Base-by-base conservation (phyloP, 1,140 invertebrate species). In the Atopsyche davidsoni region DNA sequence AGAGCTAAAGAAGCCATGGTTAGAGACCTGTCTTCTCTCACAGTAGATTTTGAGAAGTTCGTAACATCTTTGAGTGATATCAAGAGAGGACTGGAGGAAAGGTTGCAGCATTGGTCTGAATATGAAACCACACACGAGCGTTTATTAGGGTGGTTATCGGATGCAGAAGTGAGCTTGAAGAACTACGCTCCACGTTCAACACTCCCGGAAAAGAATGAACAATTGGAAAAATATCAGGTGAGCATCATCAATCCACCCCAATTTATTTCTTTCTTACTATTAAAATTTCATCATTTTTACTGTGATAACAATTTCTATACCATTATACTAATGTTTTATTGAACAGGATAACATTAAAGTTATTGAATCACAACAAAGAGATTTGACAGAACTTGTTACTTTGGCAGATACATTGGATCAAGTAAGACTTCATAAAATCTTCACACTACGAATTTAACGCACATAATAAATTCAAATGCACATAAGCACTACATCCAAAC, bases 201-300 rank as follows among this genome's bases (percentile, higher is more conserved):
- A 2, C 70, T 93, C 1, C 87, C 94, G 60, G 92, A 96, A 60
- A 96, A 96, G 66, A 78, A 87, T 50, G 89, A 93, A 55, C 92
- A 95, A 63, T 73, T 92, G 1, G 83, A 86, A 59, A 90, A 86
- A 69, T 97, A 92, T 70, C 86, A 92, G 82, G 90, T 92, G 77
- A 70, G 66, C 60, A 25, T 45, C 4, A 31, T 23, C 17, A 23
- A 23, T 49, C 21, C 24, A 32, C 31, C 3, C 1, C 22, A 47
- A 38, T 24, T 13, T 31, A 18, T 46, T 39, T 32, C 55, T 14
- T 48, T 16, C 18, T 46, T 19, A 23, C 34, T 28, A 41, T 34
- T 35, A 48, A 46, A 31, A 9, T 25, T 40, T 40, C 45, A 14
- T 18, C 24, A 48, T 24, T 14, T 40, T 46, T 25, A 39, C 21